A percentile compares a stretch with the other conserved stretches of the same genome.
phyloP scores from a whole-genome alignment of 2,888 invertebrate species.

The Cephus rjabovi region DNA sequence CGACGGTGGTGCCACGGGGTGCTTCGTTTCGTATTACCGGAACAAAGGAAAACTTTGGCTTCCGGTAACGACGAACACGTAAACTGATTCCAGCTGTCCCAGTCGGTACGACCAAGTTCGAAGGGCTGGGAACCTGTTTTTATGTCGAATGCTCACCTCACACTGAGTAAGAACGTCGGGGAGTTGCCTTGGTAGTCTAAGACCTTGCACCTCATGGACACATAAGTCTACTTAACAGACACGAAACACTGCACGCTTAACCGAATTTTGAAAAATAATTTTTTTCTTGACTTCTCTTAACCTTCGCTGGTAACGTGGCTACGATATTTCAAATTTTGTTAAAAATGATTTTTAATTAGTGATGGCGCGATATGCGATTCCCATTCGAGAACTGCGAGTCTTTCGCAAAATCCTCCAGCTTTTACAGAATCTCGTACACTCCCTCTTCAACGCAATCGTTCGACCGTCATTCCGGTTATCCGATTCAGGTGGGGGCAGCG shows the following conservation, averaged over 20 bases:
- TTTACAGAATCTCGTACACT: constrained; percentile 43
- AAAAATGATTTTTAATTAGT: background rate
- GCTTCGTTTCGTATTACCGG: background rate
- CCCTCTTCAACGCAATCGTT: constrained; percentile 31
- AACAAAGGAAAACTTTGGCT: background rate
- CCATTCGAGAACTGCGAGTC: constrained; percentile 42
- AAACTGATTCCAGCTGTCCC: constrained; percentile 1
- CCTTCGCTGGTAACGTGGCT: background rate
- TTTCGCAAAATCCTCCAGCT: constrained; percentile 37
- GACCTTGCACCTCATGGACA: constrained; percentile 65
- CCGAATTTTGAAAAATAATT: background rate
- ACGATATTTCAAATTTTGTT: background rate
- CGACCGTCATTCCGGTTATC: background rate
- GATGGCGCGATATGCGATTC: background rate
- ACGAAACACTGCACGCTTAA: constrained; percentile 8
- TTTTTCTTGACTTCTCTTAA: background rate
- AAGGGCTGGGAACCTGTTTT: constrained; percentile 31
- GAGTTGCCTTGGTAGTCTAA: constrained; percentile 64
- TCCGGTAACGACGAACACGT: background rate
- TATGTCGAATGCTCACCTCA: constrained; percentile 50
- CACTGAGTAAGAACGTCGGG: constrained; percentile 61
- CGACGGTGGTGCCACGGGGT: background rate
- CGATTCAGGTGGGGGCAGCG: constrained; percentile 2
- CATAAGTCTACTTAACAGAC: constrained; percentile 47
- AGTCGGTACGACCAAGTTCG: background rate